Conservation (phyloP, 2,888 invertebrate species). For the Chloroclysta siterata region DNA sequence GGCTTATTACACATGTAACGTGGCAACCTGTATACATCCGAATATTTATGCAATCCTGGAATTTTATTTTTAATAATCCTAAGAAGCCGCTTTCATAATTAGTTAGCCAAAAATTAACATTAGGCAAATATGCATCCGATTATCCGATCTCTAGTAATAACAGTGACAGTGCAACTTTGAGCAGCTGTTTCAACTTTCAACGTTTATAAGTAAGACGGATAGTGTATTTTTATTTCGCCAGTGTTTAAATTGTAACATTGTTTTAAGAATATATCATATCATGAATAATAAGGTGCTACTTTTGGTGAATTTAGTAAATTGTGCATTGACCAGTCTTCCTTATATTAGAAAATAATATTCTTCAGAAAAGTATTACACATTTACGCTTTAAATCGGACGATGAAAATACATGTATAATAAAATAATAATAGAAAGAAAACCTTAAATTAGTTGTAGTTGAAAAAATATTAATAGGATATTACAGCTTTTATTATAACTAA, state of each 20-base stretch:
- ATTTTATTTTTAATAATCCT: too few relatives aligned
- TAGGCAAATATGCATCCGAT: too few relatives aligned
- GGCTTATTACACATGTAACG: too few relatives aligned
- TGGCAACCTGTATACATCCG: too few relatives aligned
- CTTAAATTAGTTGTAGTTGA: conserved; percentile 53
- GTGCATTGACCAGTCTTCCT: conserved; percentile 78
- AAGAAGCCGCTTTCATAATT: too few relatives aligned
- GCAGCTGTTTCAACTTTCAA: too few relatives aligned
- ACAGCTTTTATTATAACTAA: conserved; percentile 61
- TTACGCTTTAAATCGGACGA: conserved; percentile 78
- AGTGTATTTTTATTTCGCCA: conserved; percentile 23
- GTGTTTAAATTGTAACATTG: conserved; percentile 41
- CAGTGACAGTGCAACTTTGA: too few relatives aligned
- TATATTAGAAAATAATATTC: conserved; percentile 54
- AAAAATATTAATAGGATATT: conserved; percentile 41
- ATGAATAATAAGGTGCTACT: conserved; percentile 64
- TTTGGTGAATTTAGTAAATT: conserved; percentile 45
- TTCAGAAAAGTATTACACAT: conserved; percentile 79
- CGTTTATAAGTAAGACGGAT: too few relatives aligned
- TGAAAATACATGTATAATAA: conserved; percentile 58
- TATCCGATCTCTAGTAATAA: too few relatives aligned
- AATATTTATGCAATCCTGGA: too few relatives aligned
- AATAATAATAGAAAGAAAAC: conserved; percentile 51
- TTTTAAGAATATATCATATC: conserved; percentile 42
- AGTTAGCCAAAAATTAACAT: too few relatives aligned